phyloP scores from a whole-genome alignment of 2,113 vertebrate genomes.

The Ursus arctos region DNA sequence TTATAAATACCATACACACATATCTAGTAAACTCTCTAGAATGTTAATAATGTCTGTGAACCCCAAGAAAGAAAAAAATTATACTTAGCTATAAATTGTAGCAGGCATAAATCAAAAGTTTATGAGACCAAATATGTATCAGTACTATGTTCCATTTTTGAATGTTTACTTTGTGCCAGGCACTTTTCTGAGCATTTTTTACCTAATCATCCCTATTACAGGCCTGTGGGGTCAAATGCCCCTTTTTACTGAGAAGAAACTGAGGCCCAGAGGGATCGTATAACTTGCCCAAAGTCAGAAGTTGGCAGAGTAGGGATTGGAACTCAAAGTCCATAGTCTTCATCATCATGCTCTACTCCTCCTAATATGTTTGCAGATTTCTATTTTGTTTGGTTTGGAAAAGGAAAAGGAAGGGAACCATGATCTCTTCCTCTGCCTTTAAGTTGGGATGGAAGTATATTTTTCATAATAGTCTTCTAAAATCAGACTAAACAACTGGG shows the following conservation, averaged over 20 bases:
- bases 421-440: not conserved
- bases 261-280: not conserved
- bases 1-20: not conserved
- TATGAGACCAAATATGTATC: not conserved
- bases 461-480: not conserved
- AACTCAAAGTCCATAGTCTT: not conserved
- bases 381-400: conserved; percentile 17
- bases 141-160: not conserved
- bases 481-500: not conserved
- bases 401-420: not conserved
- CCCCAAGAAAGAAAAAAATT: not conserved
- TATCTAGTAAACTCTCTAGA: not conserved
- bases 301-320: not conserved
- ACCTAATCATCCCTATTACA: not conserved
- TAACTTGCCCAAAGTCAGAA: not conserved
- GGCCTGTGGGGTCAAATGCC: not conserved
- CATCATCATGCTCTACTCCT: not conserved
- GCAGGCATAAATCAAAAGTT: not conserved
- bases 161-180: not conserved
- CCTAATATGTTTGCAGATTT: not conserved
- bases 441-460: not conserved
- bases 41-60: not conserved
- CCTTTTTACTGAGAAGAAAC: conserved; percentile 3
- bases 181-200: not conserved
- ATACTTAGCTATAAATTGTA: not conserved